Evolutionary conservation across 2,888 invertebrate genomes (phyloP).

Genomic region (Ectemnius cavifrons): DNA sequence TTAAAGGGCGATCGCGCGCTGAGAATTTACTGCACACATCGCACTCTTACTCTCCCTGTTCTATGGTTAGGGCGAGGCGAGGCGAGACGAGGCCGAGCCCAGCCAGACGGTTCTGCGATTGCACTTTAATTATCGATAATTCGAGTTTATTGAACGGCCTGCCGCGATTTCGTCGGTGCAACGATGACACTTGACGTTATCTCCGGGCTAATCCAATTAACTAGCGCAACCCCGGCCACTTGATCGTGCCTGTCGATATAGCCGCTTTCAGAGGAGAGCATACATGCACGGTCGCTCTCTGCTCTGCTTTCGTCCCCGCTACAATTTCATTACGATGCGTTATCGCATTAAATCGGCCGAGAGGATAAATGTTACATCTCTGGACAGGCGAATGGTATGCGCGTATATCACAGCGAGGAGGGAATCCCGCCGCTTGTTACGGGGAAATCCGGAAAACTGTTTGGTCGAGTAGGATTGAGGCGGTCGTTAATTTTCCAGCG

Average conservation of each 20-base stretch:
- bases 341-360: conserved; percentile 4
- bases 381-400: too few species aligned
- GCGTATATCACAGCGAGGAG: too few species aligned
- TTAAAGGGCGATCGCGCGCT: conserved; percentile 27
- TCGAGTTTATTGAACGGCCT: conserved; percentile 26
- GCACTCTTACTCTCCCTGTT: background rate
- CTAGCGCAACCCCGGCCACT: conserved; percentile 4
- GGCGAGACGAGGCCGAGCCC: conserved; percentile 16
- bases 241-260: background rate
- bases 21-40: too few species aligned
- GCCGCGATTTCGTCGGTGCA: conserved; percentile 12
- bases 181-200: conserved; percentile 15
- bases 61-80: conserved; percentile 45
- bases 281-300: background rate
- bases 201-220: conserved; percentile 33
- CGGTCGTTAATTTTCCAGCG: background rate
- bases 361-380: too few species aligned
- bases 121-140: conserved; percentile 54
- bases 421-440: too few species aligned
- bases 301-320: background rate
- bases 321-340: background rate
- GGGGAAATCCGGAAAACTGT: background rate
- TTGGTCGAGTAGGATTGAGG: background rate
- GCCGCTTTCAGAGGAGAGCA: too few species aligned
- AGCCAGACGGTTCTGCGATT: conserved; percentile 29